These are phyloP conservation scores for Sebastes miniatus DNA, from an alignment of 2,797 vertebrate genomes.

Conservation along the genomic window DNA sequence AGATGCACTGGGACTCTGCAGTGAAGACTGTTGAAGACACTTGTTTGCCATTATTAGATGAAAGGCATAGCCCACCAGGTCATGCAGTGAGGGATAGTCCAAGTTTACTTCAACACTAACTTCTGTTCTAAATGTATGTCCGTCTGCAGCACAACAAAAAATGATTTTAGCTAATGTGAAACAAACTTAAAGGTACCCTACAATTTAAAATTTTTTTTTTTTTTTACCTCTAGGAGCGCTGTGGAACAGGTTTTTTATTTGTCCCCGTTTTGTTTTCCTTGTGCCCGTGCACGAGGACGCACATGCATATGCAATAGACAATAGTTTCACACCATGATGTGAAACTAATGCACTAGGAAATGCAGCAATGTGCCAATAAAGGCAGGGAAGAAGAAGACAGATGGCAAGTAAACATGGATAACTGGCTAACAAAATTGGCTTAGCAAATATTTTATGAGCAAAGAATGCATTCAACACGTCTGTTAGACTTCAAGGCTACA, in stretches of 20 bases:
- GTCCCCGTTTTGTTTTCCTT: background rate
- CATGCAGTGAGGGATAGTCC: constrained; percentile 20
- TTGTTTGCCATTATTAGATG: constrained; percentile 63
- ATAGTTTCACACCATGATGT: background rate
- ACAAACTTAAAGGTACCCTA: background rate
- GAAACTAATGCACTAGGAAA: background rate
- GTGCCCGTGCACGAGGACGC: background rate
- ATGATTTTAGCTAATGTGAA: background rate
- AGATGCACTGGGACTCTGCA: constrained; percentile 16
- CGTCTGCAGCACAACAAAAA: background rate
- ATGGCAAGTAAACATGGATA: background rate
- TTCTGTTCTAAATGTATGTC: background rate
- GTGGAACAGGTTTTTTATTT: background rate
- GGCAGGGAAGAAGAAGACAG: background rate
- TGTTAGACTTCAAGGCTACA: background rate
- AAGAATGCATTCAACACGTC: background rate
- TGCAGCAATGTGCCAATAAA: background rate
- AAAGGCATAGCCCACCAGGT: constrained; percentile 43
- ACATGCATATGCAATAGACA: background rate
- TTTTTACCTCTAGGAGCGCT: background rate
- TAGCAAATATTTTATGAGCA: background rate
- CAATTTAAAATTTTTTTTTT: no score
- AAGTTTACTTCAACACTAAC: background rate
- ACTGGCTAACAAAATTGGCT: background rate
- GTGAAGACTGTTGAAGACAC: constrained; percentile 36